Evolutionary conservation across 2,888 invertebrate species (phyloP).

Genomic region (Pteria penguin): DNA sequence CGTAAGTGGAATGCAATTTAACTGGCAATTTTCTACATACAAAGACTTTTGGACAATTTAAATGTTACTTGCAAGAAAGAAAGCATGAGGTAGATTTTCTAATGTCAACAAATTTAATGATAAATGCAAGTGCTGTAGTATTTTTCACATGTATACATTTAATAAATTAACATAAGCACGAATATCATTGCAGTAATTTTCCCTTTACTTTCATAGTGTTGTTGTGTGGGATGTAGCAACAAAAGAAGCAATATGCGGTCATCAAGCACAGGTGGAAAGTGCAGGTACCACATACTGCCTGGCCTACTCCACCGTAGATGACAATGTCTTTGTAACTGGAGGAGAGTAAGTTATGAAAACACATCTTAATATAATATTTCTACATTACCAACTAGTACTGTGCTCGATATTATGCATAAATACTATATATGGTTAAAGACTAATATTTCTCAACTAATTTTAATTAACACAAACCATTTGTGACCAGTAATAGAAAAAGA

Average conservation of each 20-base stretch:
- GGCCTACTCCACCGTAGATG: constrained; percentile 79
- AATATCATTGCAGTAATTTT: no score
- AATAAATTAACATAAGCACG: no score
- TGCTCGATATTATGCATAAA: background rate
- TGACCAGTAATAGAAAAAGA: no score
- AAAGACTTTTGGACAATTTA: no score
- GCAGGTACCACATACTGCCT: constrained; percentile 86
- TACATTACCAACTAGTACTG: no score
- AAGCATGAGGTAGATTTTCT: no score
- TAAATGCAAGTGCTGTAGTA: no score
- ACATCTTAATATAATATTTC: no score
- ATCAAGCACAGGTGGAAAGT: constrained; percentile 84
- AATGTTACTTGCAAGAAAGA: background rate
- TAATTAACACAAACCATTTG: no score
- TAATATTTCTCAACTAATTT: background rate
- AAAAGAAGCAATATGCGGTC: constrained; percentile 84
- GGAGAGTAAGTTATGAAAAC: constrained; percentile 78
- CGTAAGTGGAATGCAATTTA: constrained; percentile 71
- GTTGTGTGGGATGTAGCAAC: constrained; percentile 90
- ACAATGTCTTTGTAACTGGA: constrained; percentile 79
- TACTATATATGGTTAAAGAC: background rate
- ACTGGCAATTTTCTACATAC: no score
- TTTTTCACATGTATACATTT: no score
- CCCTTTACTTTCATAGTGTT: constrained; percentile 83
- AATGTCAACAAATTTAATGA: no score